These are phyloP conservation scores for Macropus fuliginosus DNA, from an alignment of 2,797 vertebrate genomes.

Conservation along the genomic window DNA sequence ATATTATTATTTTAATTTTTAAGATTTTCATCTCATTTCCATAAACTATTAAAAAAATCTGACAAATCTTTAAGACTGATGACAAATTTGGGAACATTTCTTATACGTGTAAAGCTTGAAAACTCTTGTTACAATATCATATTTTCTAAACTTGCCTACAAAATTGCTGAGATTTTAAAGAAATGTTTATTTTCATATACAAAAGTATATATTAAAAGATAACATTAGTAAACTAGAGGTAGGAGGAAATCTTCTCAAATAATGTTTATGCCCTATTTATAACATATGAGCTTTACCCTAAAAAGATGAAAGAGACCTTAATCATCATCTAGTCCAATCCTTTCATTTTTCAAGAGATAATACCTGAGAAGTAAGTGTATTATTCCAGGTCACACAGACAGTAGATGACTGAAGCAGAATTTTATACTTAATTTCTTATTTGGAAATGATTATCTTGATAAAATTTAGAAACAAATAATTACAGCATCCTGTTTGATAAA, in stretches of 20 bases:
- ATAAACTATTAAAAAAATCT: background rate
- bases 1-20: background rate
- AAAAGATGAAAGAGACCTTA: background rate
- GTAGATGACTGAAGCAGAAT: background rate
- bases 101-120: background rate
- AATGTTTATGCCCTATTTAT: constrained; percentile 15
- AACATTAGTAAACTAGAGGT: background rate
- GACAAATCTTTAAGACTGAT: background rate
- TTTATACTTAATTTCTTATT: background rate
- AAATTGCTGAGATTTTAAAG: background rate
- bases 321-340: background rate
- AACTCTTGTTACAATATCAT: background rate
- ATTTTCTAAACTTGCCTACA: background rate
- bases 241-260: background rate
- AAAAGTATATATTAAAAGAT: background rate
- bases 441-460: background rate
- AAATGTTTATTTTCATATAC: background rate
- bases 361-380: too few species aligned
- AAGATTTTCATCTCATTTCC: background rate
- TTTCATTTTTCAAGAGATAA: background rate
- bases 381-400: background rate
- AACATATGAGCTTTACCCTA: constrained; percentile 8
- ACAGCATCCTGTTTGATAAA: background rate
- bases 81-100: background rate
- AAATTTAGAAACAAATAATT: background rate